These are phyloP conservation scores for Willowsia nigromaculata DNA, from an alignment of 2,888 invertebrate genomes.

Conservation along the genomic window DNA sequence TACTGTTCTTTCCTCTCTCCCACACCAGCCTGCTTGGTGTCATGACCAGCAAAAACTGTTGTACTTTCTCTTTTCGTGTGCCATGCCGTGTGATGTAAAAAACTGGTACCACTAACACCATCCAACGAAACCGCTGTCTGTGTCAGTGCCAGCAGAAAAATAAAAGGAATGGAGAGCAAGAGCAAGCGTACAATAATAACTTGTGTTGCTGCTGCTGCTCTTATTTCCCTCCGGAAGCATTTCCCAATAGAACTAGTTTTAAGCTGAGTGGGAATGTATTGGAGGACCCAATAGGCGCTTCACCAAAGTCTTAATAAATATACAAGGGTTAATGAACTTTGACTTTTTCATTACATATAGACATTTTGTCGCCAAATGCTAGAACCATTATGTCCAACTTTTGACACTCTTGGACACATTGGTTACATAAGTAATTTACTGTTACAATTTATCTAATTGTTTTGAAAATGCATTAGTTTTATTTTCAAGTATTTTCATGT, in stretches of 20 bases:
- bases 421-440: too few species aligned
- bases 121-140: constrained; percentile 12
- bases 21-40: constrained; percentile 48
- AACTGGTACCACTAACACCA: constrained; percentile 7
- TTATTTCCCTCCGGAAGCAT: constrained; percentile 52
- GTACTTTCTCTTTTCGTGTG: constrained; percentile 14
- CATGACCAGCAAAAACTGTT: constrained; percentile 50
- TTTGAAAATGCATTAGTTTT: too few species aligned
- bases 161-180: background rate
- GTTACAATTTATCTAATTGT: too few species aligned
- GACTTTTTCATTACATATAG: constrained; percentile 1
- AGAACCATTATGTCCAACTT: background rate
- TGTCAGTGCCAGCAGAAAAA: constrained; percentile 38
- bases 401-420: too few species aligned
- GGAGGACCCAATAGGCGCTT: background rate
- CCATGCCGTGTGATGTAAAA: background rate
- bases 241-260: constrained; percentile 12
- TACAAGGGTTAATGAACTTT: constrained; percentile 62
- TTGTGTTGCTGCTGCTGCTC: constrained; percentile 24
- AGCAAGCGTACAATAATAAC: constrained; percentile 26
- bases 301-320: background rate
- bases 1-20: constrained; percentile 33
- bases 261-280: constrained; percentile 10
- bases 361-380: background rate
- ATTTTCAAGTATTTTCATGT: too few species aligned